Evolutionary conservation across 2,113 vertebrate genomes (phyloP).

Genomic region (Smithornis capensis): DNA sequence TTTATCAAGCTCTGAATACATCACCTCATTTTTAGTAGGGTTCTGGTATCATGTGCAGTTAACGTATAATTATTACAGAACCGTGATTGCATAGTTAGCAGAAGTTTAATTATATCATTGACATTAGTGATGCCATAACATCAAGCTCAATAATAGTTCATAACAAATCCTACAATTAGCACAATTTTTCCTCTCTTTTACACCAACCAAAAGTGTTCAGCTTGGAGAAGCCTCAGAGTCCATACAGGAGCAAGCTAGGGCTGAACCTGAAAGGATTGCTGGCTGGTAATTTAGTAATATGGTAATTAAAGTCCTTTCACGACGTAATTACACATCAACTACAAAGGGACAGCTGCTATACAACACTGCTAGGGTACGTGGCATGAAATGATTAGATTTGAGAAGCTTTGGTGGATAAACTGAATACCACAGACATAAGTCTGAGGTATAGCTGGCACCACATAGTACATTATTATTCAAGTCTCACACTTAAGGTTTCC

Average conservation of each 20-base stretch:
- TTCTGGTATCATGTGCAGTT: slow-evolving; percentile 50
- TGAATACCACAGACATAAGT: slow-evolving; percentile 62
- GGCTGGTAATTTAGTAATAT: slow-evolving; percentile 60
- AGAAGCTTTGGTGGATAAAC: slow-evolving; percentile 60
- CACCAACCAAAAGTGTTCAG: slow-evolving; percentile 29
- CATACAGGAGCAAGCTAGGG: slow-evolving; percentile 41
- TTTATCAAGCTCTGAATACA: slow-evolving; percentile 30
- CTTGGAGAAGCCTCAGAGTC: slow-evolving; percentile 31
- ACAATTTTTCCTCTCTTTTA: slow-evolving; percentile 47
- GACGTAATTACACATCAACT: slow-evolving; percentile 43
- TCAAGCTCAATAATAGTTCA: slow-evolving; percentile 31
- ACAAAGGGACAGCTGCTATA: slow-evolving; percentile 48
- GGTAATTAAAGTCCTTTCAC: slow-evolving; percentile 61
- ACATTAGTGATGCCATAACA: slow-evolving; percentile 65
- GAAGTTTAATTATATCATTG: slow-evolving; percentile 67
- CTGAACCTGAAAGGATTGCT: slow-evolving; percentile 51
- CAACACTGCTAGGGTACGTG: slow-evolving; percentile 39
- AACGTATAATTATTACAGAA: slow-evolving; percentile 50
- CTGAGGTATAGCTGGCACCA: slow-evolving; percentile 50
- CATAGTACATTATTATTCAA: slow-evolving; percentile 50
- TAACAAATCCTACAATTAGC: slow-evolving; percentile 53
- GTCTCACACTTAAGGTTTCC: slow-evolving; percentile 11
- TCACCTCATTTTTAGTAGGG: slow-evolving; percentile 51
- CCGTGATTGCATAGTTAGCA: slow-evolving; percentile 48
- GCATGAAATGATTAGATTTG: slow-evolving; percentile 18